Conservation (phyloP, 2,113 vertebrate genomes). For the Nettapus auritus region DNA sequence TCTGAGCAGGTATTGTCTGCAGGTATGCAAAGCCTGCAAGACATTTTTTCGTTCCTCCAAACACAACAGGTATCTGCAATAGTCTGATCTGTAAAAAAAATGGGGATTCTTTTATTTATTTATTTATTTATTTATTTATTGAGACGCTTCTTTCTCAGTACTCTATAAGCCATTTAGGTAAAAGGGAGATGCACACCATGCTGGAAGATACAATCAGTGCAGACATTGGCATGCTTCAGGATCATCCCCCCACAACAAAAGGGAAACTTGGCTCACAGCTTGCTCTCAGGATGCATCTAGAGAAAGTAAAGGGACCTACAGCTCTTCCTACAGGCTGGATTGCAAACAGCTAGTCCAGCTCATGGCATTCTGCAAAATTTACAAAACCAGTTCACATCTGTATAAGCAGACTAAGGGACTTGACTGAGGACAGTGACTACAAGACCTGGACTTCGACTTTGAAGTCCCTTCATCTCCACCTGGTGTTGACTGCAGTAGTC, state of each 20-base stretch:
- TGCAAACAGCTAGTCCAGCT: neutral
- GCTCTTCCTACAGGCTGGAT: neutral
- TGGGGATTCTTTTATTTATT: neutral
- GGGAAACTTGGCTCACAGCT: neutral
- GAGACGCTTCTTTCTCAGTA: neutral
- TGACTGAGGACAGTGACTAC: neutral
- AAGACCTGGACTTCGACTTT: neutral
- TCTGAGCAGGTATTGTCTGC: neutral
- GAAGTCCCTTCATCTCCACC: neutral
- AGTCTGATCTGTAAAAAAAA: neutral
- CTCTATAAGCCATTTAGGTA: neutral
- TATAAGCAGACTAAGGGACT: neutral
- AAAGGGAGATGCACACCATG: neutral
- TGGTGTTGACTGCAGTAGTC: neutral
- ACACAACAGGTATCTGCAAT: accelerated
- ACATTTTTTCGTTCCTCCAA: neutral
- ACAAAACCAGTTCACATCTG: neutral
- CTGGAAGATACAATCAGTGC: neutral
- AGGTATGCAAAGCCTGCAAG: neutral
- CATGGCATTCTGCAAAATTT: neutral
- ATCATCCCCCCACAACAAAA: neutral
- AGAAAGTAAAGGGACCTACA: neutral
- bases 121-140: neutral
- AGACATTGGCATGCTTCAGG: accelerated
- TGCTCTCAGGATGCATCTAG: neutral